Conservation (phyloP, 2,113 vertebrate species). For the Merops nubicus region DNA sequence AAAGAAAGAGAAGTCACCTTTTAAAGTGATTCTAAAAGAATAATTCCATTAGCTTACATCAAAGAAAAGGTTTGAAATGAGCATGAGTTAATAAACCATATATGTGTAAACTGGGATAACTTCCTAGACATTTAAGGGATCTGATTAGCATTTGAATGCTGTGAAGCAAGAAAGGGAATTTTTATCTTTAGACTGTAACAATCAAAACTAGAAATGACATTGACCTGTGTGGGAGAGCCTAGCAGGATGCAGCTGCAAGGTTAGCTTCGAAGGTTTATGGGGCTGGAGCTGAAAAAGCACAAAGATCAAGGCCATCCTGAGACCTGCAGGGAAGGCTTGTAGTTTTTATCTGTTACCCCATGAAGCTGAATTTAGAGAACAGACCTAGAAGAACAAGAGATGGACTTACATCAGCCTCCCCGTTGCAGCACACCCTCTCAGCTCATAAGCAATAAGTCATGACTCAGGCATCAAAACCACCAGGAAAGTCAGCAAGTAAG, state of each 20-base stretch:
- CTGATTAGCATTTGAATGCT: conserved; percentile 65
- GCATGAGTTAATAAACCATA: conserved; percentile 50
- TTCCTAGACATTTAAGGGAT: conserved; percentile 50
- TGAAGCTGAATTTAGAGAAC: neutral
- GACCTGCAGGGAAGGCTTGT: neutral
- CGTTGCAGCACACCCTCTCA: neutral
- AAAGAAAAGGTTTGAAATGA: conserved; percentile 61
- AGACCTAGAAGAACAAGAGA: neutral
- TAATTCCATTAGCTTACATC: conserved; percentile 54
- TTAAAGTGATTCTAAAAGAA: conserved; percentile 39
- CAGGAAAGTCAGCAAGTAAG: neutral
- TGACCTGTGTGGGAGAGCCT: conserved; percentile 21
- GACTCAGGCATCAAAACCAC: neutral
- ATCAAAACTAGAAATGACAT: conserved; percentile 59
- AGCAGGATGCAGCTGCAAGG: conserved; percentile 33
- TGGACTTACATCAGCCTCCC: neutral
- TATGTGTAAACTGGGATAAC: conserved; percentile 61
- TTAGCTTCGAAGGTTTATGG: neutral
- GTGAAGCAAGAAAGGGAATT: conserved; percentile 53
- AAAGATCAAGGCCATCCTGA: neutral
- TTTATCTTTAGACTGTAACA: conserved; percentile 54
- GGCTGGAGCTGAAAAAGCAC: neutral
- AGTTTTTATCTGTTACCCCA: neutral
- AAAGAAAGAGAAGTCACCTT: conserved; percentile 22
- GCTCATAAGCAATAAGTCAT: neutral